Base-by-base conservation (phyloP, 2,888 invertebrate species). In the Pantelozetes paolii region DNA sequence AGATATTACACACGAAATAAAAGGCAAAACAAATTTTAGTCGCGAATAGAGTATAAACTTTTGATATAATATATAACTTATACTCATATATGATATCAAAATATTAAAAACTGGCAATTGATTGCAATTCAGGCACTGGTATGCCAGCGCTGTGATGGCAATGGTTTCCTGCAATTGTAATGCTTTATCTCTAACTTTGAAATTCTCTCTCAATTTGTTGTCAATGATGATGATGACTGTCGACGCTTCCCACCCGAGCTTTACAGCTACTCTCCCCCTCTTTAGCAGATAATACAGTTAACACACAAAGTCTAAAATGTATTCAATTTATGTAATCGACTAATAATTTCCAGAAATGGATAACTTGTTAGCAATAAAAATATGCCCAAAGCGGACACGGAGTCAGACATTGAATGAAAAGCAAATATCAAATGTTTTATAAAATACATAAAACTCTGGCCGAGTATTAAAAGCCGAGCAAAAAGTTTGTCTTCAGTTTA, bases 301-400 rank as follows among this genome's bases (percentile, higher is more conserved):
- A 20, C n/a, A 50, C 50, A 50, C 23, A 54, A 20, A 36, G 26
- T n/a, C 15, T 32, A 40, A 20, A 67, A 67, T 36, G 42, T 67
- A 67, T 42, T 36, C 67, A 42, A 42, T 40, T 67, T 67, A 67
- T 67, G 42, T 67, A 67, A 67, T 67, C 42, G 67, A 67, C 11
- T 67, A 67, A 67, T 67, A 67, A 67, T 67, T 67, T 67, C 42
- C 40, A 15, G 20, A 32, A 67, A 42, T 42, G 67, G 67, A 67
- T 67, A 67, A 67, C 67, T 40, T 30, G 30, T 5, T 59, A 13
- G 26, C 32, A 67, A 67, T 67, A 67, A 67, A 42, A 40, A 42
- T 67, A 23, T 42, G 67, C 67, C 67, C 67, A 67, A 67, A 67
- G 67, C 67, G 23, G 42, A 67, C 67, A 6, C 20, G 30, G 13